phyloP scores from a whole-genome alignment of 2,888 invertebrate species.

The Girardia tigrina region DNA sequence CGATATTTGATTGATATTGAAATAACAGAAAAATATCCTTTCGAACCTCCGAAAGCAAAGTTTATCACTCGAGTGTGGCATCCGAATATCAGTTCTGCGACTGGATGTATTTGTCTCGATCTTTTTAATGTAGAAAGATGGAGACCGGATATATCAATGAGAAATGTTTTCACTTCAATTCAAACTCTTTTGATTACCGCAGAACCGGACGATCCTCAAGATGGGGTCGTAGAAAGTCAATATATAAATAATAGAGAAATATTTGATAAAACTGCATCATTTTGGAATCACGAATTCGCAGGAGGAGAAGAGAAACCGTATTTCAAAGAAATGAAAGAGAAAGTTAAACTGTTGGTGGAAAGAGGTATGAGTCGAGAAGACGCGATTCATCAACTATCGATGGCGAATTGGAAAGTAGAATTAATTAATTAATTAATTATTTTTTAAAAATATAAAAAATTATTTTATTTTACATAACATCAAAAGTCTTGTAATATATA shows the following conservation, averaged over 20 bases:
- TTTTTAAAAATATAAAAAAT: too few species aligned
- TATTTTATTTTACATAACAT: too few species aligned
- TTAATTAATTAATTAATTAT: not conserved
- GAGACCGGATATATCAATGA: not conserved
- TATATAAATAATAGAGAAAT: not conserved
- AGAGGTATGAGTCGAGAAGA: not conserved
- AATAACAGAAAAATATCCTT: not conserved
- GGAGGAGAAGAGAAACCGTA: not conserved
- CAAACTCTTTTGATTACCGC: not conserved
- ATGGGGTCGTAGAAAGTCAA: not conserved
- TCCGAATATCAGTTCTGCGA: conserved; percentile 10
- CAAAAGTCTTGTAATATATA: too few species aligned
- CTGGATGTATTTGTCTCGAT: not conserved
- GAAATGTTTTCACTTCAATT: not conserved
- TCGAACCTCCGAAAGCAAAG: not conserved
- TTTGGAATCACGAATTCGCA: not conserved
- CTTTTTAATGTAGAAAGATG: not conserved
- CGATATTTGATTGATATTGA: not conserved
- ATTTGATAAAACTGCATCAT: not conserved
- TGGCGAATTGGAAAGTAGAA: not conserved
- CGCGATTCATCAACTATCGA: not conserved
- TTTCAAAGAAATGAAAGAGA: not conserved
- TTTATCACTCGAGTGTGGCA: conserved; percentile 23
- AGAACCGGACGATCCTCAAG: conserved; percentile 19
- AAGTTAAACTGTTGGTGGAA: not conserved